Evolutionary conservation across 2,797 vertebrate genomes (phyloP).

Genomic region (Aphelocoma californica): DNA sequence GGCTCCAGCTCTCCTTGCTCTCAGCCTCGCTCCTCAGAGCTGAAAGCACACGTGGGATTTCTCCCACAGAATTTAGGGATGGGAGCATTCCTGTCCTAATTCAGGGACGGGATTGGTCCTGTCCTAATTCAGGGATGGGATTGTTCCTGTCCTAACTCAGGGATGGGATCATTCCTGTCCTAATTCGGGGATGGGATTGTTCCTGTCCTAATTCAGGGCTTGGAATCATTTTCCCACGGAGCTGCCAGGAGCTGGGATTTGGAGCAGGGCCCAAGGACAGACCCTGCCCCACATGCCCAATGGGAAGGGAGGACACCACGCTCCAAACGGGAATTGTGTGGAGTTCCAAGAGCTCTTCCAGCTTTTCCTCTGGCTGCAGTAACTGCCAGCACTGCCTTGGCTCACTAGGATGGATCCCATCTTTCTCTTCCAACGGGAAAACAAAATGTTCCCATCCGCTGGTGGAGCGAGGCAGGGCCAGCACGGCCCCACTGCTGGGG

Average conservation of each 20-base stretch:
- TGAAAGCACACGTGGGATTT: accelerated
- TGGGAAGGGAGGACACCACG: accelerated
- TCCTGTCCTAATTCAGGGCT: no score
- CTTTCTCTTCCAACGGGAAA: neutral
- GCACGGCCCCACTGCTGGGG: accelerated
- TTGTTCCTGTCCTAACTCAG: accelerated
- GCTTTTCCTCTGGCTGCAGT: neutral
- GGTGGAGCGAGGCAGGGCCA: neutral
- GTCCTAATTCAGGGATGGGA: neutral
- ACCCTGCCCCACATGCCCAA: accelerated
- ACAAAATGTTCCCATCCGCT: neutral
- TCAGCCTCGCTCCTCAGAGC: neutral
- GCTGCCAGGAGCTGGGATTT: neutral
- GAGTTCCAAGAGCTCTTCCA: neutral
- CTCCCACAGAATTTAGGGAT: neutral
- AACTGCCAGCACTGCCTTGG: neutral
- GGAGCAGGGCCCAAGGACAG: neutral
- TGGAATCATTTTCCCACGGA: accelerated
- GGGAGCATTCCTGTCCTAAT: neutral
- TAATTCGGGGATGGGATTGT: no score
- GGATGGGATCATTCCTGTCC: accelerated
- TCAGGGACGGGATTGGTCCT: no score
- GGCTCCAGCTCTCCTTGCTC: neutral
- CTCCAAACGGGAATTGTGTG: accelerated
- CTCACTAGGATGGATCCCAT: neutral